These are phyloP conservation scores for Temnothorax nylanderi DNA, from an alignment of 1,140 invertebrate genomes.

Conservation along the genomic window DNA sequence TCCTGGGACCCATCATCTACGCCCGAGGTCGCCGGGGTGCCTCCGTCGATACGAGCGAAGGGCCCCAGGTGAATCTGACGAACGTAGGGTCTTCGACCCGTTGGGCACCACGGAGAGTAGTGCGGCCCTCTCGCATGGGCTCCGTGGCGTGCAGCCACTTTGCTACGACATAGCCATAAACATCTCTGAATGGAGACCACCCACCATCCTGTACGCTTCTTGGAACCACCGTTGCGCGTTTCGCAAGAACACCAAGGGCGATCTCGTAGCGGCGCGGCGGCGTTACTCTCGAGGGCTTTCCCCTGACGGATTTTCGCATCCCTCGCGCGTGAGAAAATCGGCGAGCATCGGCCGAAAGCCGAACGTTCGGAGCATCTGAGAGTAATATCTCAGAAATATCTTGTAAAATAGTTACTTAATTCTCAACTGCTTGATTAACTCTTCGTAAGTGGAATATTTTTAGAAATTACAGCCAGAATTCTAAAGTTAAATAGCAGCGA, in stretches of 20 bases:
- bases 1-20: background rate
- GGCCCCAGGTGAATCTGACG: conserved; percentile 63
- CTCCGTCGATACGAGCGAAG: conserved; percentile 35
- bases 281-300: background rate
- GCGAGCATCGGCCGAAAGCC: background rate
- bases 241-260: conserved; percentile 67
- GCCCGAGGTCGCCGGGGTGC: conserved; percentile 45
- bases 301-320: background rate
- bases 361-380: background rate
- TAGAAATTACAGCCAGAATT: background rate
- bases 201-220: conserved; percentile 76
- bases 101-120: conserved; percentile 59
- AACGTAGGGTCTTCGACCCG: conserved; percentile 73
- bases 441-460: background rate
- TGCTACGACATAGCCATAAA: conserved; percentile 79
- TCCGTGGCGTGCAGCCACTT: conserved; percentile 75
- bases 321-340: background rate
- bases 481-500: background rate
- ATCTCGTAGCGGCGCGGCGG: background rate
- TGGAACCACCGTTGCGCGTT: conserved; percentile 74
- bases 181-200: conserved; percentile 80
- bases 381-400: background rate
- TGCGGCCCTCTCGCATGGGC: conserved; percentile 58
- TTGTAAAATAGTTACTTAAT: background rate
- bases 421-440: background rate